Percentiles rank a stretch among this genome's conserved stretches.
phyloP scores from a whole-genome alignment of 2,797 vertebrate species.

The Chrosomus eos region DNA sequence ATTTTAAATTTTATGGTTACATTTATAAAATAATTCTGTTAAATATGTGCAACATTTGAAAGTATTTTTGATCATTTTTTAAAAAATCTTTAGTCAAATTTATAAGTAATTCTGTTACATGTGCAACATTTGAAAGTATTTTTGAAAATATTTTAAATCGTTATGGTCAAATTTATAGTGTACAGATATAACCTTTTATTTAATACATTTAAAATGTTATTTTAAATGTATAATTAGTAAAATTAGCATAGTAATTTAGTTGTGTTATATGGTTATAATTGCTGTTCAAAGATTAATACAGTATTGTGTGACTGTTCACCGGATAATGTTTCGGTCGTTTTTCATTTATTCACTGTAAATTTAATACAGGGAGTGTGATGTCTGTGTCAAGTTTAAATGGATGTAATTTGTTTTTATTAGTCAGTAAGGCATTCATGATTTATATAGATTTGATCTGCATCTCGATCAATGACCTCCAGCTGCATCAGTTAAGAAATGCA shows the following conservation, averaged over 20 bases:
- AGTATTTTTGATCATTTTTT: neutral
- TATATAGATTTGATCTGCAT: neutral
- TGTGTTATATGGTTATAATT: too few species aligned
- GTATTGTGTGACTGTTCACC: neutral
- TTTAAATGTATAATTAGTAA: neutral
- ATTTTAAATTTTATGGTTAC: neutral
- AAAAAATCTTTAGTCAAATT: neutral
- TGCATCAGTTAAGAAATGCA: neutral
- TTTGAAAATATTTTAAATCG: neutral
- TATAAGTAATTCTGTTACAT: neutral
- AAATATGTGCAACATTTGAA: neutral
- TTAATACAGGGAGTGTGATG: neutral
- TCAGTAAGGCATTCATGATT: neutral
- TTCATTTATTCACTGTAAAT: too few species aligned
- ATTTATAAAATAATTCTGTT: too few species aligned
- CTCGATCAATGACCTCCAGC: neutral
- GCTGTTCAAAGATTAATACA: neutral
- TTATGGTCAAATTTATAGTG: neutral
- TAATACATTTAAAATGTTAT: too few species aligned
- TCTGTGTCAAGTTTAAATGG: neutral
- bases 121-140: neutral
- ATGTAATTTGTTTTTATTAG: neutral
- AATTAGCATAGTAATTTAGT: neutral
- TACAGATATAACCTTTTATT: too few species aligned
- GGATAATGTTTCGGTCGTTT: neutral